Base-by-base conservation (phyloP, 2,797 vertebrate species). In the Sciurus vulgaris region DNA sequence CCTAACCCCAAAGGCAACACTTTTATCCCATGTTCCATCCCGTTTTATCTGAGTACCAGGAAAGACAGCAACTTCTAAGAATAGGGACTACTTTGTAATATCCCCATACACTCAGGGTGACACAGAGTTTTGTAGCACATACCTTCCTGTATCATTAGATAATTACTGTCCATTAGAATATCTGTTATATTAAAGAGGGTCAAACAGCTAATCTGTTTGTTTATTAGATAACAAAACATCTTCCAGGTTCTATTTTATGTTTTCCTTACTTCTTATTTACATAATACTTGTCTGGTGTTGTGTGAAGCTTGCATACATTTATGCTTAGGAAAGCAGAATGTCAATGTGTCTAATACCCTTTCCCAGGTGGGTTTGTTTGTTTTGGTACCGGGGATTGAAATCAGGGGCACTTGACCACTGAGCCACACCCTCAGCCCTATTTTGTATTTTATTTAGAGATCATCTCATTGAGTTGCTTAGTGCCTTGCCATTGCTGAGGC, bases 201-300 rank as follows among this genome's bases (percentile, higher is more conserved):
- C 94, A 70, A 69, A 69, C 47, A 81, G 72, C 54, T 49, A 26
- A 67, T 70, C 47, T 93, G n/a, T 81, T 38, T 38, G 67, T 88
- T 94, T 82, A 70, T 73, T 91, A 86, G 63, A 79, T 86, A 82
- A 72, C 54, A 93, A 86, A 65, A 89, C 20, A 22, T 87, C 74
- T 93, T 94, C 24, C 51, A 74, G 54, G 35, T 35, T 56, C 72
- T 93, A 12, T 88, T 89, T 91, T 72, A 86, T 47, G 11, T 79
- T 92, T 84, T 83, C 26, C 78, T 94, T 22, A 15, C 33, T 91
- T 24, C 41, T 3, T 86, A 15, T 54, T 69, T 77, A 44, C 28
- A 1, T 33, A 69, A 67, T 56, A 15, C 26, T 92, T 93, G 11
- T 69, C 65, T 81, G 61, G 5, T 69, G 20, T 54, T 82, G 10